phyloP scores from a whole-genome alignment of 2,888 invertebrate genomes.

The Sepioteuthis lessoniana region DNA sequence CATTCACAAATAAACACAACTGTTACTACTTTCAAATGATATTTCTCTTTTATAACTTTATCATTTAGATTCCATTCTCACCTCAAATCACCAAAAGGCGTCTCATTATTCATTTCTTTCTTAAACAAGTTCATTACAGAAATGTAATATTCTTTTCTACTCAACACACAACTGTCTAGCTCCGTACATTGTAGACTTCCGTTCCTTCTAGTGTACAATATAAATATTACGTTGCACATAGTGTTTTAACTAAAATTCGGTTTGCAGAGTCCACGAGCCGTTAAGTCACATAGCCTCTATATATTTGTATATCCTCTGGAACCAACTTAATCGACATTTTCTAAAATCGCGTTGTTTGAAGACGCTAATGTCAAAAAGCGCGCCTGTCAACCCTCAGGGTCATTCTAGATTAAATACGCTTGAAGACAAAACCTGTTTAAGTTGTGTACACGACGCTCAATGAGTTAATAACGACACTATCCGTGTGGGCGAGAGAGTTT shows the following conservation, averaged over 20 bases:
- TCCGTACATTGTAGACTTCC: neutral
- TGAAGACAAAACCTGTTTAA: neutral
- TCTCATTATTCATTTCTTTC: neutral
- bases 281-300: neutral
- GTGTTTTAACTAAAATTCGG: neutral
- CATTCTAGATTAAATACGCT: neutral
- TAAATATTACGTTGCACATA: neutral
- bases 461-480: neutral
- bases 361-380: neutral
- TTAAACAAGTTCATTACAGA: slow-evolving; percentile 18
- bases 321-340: neutral
- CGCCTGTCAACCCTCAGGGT: neutral
- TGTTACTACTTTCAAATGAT: neutral
- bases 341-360: neutral
- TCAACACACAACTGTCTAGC: neutral
- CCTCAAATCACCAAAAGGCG: neutral
- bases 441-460: neutral
- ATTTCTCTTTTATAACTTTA: neutral
- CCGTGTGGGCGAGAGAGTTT: neutral
- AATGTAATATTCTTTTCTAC: neutral
- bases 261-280: neutral
- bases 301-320: neutral
- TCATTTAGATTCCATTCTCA: neutral
- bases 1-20: neutral
- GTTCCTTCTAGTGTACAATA: neutral